A percentile compares a stretch with the other conserved stretches of the same genome.
These are phyloP conservation scores for Neria commutata DNA, from an alignment of 2,888 invertebrate genomes.

Conservation along the genomic window DNA sequence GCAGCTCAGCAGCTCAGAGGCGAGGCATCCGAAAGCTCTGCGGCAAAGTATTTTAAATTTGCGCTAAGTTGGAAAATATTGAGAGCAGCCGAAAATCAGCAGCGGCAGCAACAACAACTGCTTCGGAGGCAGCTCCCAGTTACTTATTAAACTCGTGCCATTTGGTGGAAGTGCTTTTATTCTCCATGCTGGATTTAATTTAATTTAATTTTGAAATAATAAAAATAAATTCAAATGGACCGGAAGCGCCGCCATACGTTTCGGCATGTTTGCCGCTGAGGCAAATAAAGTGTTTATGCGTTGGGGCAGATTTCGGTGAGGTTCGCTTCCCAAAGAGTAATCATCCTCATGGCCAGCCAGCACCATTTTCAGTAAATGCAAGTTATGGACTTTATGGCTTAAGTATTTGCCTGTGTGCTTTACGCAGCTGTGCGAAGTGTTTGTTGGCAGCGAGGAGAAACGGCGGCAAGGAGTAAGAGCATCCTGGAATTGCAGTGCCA, in stretches of 20 bases:
- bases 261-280: no score
- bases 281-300: background rate
- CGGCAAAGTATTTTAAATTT: background rate
- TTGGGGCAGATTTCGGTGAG: background rate
- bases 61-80: background rate
- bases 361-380: background rate
- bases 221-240: slow-evolving; percentile 3
- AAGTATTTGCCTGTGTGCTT: background rate
- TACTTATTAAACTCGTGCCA: background rate
- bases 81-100: background rate
- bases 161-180: background rate
- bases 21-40: background rate
- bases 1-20: background rate
- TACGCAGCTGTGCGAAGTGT: no score
- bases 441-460: no score
- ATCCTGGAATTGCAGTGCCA: no score
- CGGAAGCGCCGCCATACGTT: background rate
- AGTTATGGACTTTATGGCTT: background rate
- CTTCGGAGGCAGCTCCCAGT: background rate
- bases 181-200: background rate
- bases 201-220: slow-evolving; percentile 4
- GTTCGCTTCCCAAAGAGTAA: no score
- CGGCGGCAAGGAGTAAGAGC: no score
- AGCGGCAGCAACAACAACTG: background rate
- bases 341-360: background rate